Percentiles rank a stretch among this genome's conserved stretches.
Conservation (phyloP, 2,113 vertebrate species). For the Mobula birostris region DNA sequence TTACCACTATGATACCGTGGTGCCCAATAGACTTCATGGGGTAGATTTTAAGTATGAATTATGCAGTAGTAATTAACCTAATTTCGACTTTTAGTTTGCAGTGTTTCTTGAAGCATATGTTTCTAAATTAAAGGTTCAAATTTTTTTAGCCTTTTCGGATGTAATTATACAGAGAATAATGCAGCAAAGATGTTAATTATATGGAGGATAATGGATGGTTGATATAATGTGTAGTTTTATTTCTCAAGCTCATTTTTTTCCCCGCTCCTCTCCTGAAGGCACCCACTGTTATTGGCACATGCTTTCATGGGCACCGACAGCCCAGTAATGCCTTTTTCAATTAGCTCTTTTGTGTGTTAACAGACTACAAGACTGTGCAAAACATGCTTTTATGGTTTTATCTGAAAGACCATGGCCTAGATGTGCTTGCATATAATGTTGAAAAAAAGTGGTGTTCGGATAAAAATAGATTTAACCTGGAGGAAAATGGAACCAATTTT, state of each 20-base stretch:
- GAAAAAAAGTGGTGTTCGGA: too few relatives aligned
- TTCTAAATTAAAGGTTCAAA: slow-evolving; percentile 7
- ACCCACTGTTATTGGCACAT: neutral
- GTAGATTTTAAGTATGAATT: neutral
- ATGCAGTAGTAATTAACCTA: slow-evolving; percentile 7
- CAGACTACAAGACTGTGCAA: neutral
- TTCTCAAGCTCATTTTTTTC: neutral
- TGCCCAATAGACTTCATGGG: neutral
- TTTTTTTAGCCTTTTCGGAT: neutral
- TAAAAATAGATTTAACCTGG: too few relatives aligned
- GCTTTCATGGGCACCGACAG: neutral
- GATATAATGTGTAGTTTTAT: neutral
- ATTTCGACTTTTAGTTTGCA: neutral
- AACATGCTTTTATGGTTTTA: neutral
- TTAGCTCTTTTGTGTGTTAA: neutral
- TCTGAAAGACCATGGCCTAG: neutral
- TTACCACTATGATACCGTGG: too few relatives aligned
- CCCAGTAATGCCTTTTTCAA: neutral
- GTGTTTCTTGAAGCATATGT: neutral
- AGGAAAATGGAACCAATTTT: too few relatives aligned
- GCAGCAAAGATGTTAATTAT: neutral
- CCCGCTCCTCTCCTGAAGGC: neutral
- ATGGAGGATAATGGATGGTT: neutral
- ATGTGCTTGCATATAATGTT: too few relatives aligned
- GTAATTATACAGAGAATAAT: neutral